Base-by-base conservation (phyloP, 2,797 vertebrate genomes). In the Crenichthys baileyi region DNA sequence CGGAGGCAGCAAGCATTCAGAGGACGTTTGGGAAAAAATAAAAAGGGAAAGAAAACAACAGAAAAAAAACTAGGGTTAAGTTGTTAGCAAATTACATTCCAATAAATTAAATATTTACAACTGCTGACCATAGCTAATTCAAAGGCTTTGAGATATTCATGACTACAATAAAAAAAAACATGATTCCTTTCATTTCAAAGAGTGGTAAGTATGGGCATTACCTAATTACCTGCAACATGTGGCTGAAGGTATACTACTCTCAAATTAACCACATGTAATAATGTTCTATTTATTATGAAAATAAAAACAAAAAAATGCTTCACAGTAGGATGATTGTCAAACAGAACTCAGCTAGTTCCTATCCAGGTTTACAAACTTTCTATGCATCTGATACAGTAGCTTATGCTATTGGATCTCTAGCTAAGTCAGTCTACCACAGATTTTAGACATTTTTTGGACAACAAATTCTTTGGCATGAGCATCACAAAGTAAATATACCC, bases 81-180 rank as follows among this genome's bases (percentile, higher is more conserved):
- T 94, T 90, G 81, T 96, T 95, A 95, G 95, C 94, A 94, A 95
- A 94, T 95, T 92, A 92, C 89, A 70, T 95, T 92, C 90, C 90
- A 88, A 94, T 96, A 88, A 95, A 96, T 96, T 94, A 96, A 95
- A 94, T 89, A 96, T 95, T 87, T 71, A 87, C 88, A 93, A 92
- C 93, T 91, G 90, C 93, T 96, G 95, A 96, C 95, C 95, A 95
- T 96, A 85, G 96, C 93, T 96, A 94, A 96, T 96, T 96, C 92
- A 96, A 88, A 88, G 93, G 93, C 74, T 80, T 93, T 95, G 87
- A 95, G 82, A 93, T 95, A 96, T 96, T 95, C 81, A 96, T 95
- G 91, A 87, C 78, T 92, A 91, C 95, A 95, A 95, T 96, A 95
- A 95, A 96, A 95, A 94, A 96, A 94, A 95, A 95, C 95, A 95